Percentiles rank a stretch among this genome's conserved stretches.
Evolutionary conservation across 2,113 vertebrate genomes (phyloP).

Genomic region (Oryctolagus cuniculus): mOryCun1.1 NC_091441.1:8482501-8483000

Average conservation of each 20-base stretch:
- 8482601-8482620: no score
- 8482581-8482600: no score
- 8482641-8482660: no score
- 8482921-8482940: neutral
- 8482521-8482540: no score
- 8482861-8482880: neutral
- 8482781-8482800: neutral
- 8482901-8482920: neutral
- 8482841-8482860: conserved; percentile 47
- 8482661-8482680: neutral
- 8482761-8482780: conserved; percentile 26
- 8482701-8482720: neutral
- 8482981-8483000: neutral
- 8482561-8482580: no score
- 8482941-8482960: neutral
- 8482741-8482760: neutral
- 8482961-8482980: neutral
- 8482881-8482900: conserved; percentile 14
- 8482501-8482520: no score
- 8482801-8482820: neutral
- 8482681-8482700: neutral
- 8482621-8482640: no score
- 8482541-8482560: no score
- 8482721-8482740: neutral
- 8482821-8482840: neutral